Percentiles rank a stretch among this genome's conserved stretches.
Evolutionary conservation across 2,888 invertebrate genomes (phyloP).

Genomic region (Antheraea assamensis): DNA sequence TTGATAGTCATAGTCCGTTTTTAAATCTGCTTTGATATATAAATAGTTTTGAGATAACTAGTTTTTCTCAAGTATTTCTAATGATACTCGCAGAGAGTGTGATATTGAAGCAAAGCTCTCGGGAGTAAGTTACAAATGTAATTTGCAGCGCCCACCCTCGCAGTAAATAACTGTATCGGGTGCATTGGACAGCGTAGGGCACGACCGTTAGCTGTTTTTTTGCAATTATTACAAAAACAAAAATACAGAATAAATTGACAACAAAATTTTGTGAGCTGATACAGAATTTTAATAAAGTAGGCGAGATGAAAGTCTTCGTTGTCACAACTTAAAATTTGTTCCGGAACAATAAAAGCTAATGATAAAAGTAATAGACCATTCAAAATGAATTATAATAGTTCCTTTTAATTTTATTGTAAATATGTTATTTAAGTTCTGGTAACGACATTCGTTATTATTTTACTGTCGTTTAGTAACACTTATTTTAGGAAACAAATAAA

Average conservation of each 20-base stretch:
- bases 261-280: not conserved
- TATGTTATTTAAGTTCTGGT: no score
- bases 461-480: not conserved
- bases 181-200: slow-evolving; percentile 47
- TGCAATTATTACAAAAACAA: not conserved
- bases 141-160: slow-evolving; percentile 63
- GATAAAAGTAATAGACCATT: no score
- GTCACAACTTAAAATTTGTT: no score
- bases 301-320: no score
- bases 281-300: not conserved
- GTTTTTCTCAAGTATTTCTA: not conserved
- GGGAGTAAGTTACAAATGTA: slow-evolving; percentile 66
- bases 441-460: not conserved
- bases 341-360: no score
- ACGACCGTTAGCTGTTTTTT: slow-evolving; percentile 10
- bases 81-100: slow-evolving; percentile 31
- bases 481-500: not conserved
- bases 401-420: not conserved
- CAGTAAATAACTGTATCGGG: slow-evolving; percentile 69
- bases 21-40: not conserved
- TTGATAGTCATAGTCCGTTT: not conserved
- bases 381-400: not conserved
- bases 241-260: not conserved
- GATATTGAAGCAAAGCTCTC: slow-evolving; percentile 55
- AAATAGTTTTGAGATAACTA: not conserved